Conservation (phyloP, 2,888 invertebrate species). For the Pammene fasciana region DNA sequence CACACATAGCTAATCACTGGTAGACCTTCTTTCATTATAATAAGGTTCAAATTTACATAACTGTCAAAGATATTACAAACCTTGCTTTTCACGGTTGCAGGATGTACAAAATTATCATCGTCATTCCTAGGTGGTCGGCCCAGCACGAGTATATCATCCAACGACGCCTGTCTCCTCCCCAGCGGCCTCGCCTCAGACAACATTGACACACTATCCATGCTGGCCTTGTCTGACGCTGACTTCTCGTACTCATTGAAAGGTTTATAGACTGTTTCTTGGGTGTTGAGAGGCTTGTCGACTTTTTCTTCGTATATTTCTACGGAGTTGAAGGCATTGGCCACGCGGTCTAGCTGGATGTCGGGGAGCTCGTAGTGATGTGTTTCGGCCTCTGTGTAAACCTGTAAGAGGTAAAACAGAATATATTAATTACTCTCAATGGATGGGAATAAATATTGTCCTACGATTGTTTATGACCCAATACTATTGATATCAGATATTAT, state of each 20-base stretch:
- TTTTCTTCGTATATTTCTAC: slow-evolving; percentile 78
- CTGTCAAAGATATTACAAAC: slow-evolving; percentile 50
- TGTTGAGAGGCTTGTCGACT: slow-evolving; percentile 55
- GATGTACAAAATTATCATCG: slow-evolving; percentile 76
- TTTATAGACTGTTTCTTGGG: slow-evolving; percentile 61
- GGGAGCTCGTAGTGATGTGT: slow-evolving; percentile 71
- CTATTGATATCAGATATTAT: no score
- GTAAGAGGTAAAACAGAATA: no score
- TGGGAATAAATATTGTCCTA: no score
- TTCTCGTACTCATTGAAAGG: slow-evolving; percentile 72
- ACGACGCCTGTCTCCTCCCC: slow-evolving; percentile 74
- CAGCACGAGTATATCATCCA: slow-evolving; percentile 84
- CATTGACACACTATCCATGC: slow-evolving; percentile 83
- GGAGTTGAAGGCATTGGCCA: slow-evolving; percentile 70
- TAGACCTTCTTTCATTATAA: no score
- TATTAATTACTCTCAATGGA: no score
- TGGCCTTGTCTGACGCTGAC: slow-evolving; percentile 66
- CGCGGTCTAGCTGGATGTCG: slow-evolving; percentile 65
- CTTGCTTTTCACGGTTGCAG: slow-evolving; percentile 72
- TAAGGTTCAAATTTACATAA: neutral
- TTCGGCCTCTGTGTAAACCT: slow-evolving; percentile 74
- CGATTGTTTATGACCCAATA: no score
- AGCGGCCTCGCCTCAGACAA: slow-evolving; percentile 76
- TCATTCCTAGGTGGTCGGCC: slow-evolving; percentile 63
- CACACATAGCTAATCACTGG: no score